Evolutionary conservation across 2,888 invertebrate species (phyloP).

Genomic region (Mellilla xanthometata): DNA sequence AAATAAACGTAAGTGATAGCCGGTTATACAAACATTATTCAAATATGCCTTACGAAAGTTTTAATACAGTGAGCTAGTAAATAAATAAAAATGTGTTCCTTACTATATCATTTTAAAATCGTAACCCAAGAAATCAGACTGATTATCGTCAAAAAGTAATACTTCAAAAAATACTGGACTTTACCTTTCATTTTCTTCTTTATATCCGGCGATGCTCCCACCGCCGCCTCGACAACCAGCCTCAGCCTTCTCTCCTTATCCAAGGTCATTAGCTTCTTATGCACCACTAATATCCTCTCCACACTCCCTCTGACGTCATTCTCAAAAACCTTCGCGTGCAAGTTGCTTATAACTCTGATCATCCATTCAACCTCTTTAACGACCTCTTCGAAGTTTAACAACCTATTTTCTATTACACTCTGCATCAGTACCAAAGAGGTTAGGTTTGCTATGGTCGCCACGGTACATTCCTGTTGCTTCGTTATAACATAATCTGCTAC

Average conservation of each 20-base stretch:
- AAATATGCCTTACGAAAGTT: too few species aligned
- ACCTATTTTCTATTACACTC: slow-evolving; percentile 59
- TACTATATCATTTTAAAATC: too few species aligned
- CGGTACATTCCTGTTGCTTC: slow-evolving; percentile 85
- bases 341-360: slow-evolving; percentile 56
- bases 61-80: too few species aligned
- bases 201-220: slow-evolving; percentile 65
- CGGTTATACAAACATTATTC: too few species aligned
- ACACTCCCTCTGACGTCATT: slow-evolving; percentile 73
- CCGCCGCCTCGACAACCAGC: slow-evolving; percentile 60
- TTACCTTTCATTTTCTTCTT: slow-evolving; percentile 78
- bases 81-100: too few species aligned
- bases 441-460: slow-evolving; percentile 88
- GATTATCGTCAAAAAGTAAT: too few species aligned
- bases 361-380: slow-evolving; percentile 79
- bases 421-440: slow-evolving; percentile 85
- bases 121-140: too few species aligned
- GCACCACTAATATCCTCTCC: slow-evolving; percentile 82
- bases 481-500: slow-evolving; percentile 87
- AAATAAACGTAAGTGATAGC: too few species aligned
- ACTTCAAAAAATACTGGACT: too few species aligned
- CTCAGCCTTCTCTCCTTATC: slow-evolving; percentile 55
- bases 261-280: slow-evolving; percentile 73
- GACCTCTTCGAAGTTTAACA: slow-evolving; percentile 70
- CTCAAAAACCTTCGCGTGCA: slow-evolving; percentile 75